Evolutionary conservation across 2,113 vertebrate species (phyloP).

Genomic region (Salvelinus namaycush): DNA sequence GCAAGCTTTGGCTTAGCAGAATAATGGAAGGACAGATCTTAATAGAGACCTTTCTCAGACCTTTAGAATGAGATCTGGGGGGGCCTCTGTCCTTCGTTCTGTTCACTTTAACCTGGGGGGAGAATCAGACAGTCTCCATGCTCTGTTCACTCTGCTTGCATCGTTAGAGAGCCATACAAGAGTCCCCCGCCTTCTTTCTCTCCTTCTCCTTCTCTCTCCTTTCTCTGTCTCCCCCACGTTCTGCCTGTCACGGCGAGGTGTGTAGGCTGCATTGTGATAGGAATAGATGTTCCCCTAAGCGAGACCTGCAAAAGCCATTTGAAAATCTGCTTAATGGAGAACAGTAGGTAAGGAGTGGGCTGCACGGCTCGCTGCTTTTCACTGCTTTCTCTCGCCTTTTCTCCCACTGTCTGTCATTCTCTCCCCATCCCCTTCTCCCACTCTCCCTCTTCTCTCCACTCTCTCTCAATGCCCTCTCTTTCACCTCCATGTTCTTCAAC

Average conservation of each 20-base stretch:
- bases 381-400: constrained; percentile 34
- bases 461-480: constrained; percentile 29
- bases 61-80: too few species aligned
- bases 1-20: constrained; percentile 12
- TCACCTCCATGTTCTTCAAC: constrained; percentile 17
- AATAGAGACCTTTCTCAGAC: too few species aligned
- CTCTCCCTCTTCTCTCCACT: constrained; percentile 16
- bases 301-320: constrained; percentile 79
- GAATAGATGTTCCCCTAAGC: constrained; percentile 80
- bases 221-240: constrained; percentile 19
- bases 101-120: background rate
- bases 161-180: background rate
- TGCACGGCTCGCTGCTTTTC: constrained; percentile 53
- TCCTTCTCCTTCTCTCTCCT: background rate
- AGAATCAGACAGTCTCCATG: background rate
- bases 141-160: background rate
- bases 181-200: constrained; percentile 28
- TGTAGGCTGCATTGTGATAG: constrained; percentile 81
- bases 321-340: constrained; percentile 77
- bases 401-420: constrained; percentile 25
- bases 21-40: background rate
- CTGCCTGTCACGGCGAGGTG: constrained; percentile 70
- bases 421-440: constrained; percentile 25
- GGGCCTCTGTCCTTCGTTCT: too few species aligned
- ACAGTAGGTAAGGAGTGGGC: constrained; percentile 78